Base-by-base conservation (phyloP, 1,140 invertebrate species). In the Lepidurus arcticus region DNA sequence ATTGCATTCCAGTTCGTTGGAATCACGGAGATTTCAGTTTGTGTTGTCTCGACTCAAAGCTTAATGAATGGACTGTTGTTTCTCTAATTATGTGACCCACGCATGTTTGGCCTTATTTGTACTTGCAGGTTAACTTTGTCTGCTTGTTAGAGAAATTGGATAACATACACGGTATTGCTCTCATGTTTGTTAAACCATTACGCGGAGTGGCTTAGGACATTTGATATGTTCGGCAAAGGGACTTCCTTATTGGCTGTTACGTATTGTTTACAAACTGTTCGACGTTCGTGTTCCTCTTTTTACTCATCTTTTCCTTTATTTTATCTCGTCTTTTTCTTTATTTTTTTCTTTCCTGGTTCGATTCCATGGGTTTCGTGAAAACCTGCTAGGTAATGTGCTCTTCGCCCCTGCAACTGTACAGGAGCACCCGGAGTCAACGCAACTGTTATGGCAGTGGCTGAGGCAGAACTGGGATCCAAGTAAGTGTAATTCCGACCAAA, bases 171-270 rank as follows among this genome's bases (percentile, higher is more conserved):
- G 0, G 34, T 34, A 34, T 34, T 34, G 34, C 34, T 34, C 34
- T 65, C 53, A 7, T 65, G 53, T 65, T 65, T 65, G 53, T 65
- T 65, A 16, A 65, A 16, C 53, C 53, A 65, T 65, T 65, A 65
- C 53, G 21, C 53, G 16, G 53, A 65, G 53, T 65, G 53, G 13
- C 53, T 34, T 34, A 34, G 53, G 53, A 65, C 53, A 65, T 65
- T 65, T 21, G 53, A 65, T 65, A 65, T 65, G 53, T 65, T 65
- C 16, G 53, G 16, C 6, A 7, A 16, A 65, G 16, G 16, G 0
- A 7, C 53, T 65, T 65, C 53, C 53, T 9, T 65, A 65, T 21
- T 65, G 53, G 13, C 13, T 34, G 53, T 21, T 65, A 21, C 53
- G 34, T 65, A 65, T 65, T 65, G 53, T 65, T 65, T 13, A 65